Evolutionary conservation across 2,113 vertebrate species (phyloP), one percentile per base, ranked within the genome.

Genomic region (Petrocephalus microphthalmus): DNA sequence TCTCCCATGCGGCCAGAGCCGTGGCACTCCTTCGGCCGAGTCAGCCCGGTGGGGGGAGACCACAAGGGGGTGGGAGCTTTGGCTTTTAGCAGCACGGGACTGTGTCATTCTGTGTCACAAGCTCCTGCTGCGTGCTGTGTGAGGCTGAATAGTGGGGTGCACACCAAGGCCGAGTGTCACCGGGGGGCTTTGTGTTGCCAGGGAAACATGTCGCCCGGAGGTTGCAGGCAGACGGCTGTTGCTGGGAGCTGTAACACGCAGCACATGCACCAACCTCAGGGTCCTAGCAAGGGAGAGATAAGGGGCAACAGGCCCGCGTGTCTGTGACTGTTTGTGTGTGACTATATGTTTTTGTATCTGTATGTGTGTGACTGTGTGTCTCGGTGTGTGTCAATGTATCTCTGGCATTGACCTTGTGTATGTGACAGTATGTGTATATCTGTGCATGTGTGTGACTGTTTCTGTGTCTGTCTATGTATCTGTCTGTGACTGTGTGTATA

Each of bases 201-300:
- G 29, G 84, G 49, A 56, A 33, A 37, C 29, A 29, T 85, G 84
- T 85, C 51, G 84, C 52, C 51, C 17, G 54, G 81, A 22, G 85
- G 53, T 57, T 86, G 53, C 37, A 60, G 25, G 54, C 56, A 60
- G 37, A 20, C 17, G 54, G 53, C 53, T 22, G 53, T 86, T 37
- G 25, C 19, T 60, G 53, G 53, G 85, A 60, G 33, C 51, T 57
- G 29, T 42, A 60, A 60, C 56, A 45, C 22, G 33, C 22, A 60
- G 33, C n/a, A 60, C 29, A 87, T 89, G 86, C 84, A 54, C 87
- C 84, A 78, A 64, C 86, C 82, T 90, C 67, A 74, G 86, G 88
- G 17, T 86, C 85, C 56, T 37, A 19, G 25, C 22, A 49, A 29
- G n/a, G 22, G 51, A 29, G 83, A 54, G 49, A 25, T n/a, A 29